Evolutionary conservation across 1,140 invertebrate species (phyloP), one percentile per base, ranked within the genome.

Genomic region (Hesperophylax magnus): DNA sequence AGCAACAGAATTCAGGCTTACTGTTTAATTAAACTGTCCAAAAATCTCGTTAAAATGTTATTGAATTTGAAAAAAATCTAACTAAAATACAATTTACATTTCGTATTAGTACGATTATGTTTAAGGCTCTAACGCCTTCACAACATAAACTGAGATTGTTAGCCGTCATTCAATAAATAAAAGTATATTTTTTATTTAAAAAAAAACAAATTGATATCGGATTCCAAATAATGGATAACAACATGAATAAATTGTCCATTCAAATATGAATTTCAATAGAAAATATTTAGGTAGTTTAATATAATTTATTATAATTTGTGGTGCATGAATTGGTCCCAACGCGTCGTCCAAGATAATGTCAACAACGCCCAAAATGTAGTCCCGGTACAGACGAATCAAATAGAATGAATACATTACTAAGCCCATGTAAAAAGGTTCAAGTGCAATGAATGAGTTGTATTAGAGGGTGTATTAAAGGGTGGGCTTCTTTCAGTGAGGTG

Each of bases 291-390:
- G 69, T 72, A 18, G 34, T 18, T 20, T 14, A 20, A 24, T 9
- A 53, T 24, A 15, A 77, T 77, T 77, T 60, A 77, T 77, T 56
- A 77, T 77, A 77, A 61, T 24, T 20, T 61, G 58, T 61, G 24
- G 58, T 61, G 18, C 17, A 61, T 61, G n/a, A 9, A 39, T 39
- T 31, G 27, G n/a, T 67, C 17, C 34, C 63, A 47, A 14, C 11
- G 39, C 39, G n/a, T 67, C 63, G 31, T 7, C n/a, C 17, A 17
- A 67, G 63, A 31, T 61, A 61, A 61, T 47, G 39, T 47, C 39
- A 47, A 47, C 39, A 47, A 61, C 58, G 58, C 58, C 24, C 24
- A 47, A 24, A 61, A 61, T 61, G 58, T 61, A 24, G 24, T 17
- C 9, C 24, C 2, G 58, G 24, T 61, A 8, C 7, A 9, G 18